Percentiles rank a stretch among this genome's conserved stretches.
Conservation (phyloP, 2,888 invertebrate species). For the Galeopsomyia nigrocyanea region DNA sequence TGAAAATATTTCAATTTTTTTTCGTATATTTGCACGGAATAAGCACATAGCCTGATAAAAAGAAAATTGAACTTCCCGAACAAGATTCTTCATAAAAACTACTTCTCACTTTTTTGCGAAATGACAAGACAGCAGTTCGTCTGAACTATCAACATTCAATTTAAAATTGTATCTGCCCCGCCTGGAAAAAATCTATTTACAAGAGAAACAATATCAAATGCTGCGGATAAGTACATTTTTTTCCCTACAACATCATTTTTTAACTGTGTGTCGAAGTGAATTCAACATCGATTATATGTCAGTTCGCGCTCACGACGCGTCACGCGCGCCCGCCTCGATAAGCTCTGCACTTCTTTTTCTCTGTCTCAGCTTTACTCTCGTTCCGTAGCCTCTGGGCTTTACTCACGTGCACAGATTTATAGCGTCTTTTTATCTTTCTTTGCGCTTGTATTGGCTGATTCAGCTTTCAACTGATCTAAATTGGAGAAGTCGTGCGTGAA, state of each 20-base stretch:
- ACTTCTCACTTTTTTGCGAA: background rate
- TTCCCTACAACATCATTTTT: constrained; percentile 6
- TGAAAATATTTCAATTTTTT: background rate
- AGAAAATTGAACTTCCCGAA: no score
- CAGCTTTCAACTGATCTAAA: no score
- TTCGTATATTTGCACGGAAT: no score
- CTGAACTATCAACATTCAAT: background rate
- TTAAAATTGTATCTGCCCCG: constrained; percentile 9
- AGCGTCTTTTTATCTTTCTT: no score
- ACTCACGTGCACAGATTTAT: no score
- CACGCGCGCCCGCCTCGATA: background rate
- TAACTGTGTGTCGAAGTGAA: constrained; percentile 15
- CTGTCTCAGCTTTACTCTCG: background rate
- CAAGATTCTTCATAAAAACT: no score
- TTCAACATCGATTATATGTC: constrained; percentile 25
- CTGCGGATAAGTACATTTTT: background rate
- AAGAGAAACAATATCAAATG: constrained; percentile 18
- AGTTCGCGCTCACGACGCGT: background rate
- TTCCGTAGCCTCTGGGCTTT: no score
- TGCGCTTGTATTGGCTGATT: no score
- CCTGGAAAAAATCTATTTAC: constrained; percentile 17
- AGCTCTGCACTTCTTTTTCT: background rate
- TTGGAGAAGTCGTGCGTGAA: no score
- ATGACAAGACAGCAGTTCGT: background rate
- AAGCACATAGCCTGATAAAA: no score